A percentile compares a stretch with the other conserved stretches of the same genome.
Evolutionary conservation across 2,113 vertebrate species (phyloP).

Genomic region (Scomber japonicus): DNA sequence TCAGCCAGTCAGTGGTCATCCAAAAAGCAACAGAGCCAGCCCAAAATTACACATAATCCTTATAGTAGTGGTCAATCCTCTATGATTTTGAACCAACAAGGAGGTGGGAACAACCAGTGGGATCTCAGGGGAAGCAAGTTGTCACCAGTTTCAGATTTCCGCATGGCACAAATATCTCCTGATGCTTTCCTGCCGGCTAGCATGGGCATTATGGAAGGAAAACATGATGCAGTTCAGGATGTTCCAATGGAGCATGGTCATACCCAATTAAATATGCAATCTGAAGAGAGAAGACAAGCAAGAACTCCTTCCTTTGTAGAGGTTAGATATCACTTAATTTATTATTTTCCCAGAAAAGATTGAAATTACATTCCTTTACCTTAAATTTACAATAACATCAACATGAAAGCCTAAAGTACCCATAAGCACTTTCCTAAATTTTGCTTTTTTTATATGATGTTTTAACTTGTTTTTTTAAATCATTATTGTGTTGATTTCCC

Average conservation of each 20-base stretch:
- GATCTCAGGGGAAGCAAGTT: conserved; percentile 8
- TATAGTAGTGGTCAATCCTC: conserved; percentile 2
- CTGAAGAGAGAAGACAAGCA: conserved; percentile 3
- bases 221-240: conserved; percentile 4
- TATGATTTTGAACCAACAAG: conserved; percentile 21
- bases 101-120: conserved; percentile 28
- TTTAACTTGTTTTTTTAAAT: background rate
- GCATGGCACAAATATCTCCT: conserved; percentile 24
- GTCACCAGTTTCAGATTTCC: conserved; percentile 5
- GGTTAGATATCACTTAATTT: conserved; percentile 44
- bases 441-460: background rate
- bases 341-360: no score
- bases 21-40: conserved; percentile 13
- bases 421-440: background rate
- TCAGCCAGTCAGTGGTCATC: conserved; percentile 38
- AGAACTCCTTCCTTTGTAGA: conserved; percentile 12
- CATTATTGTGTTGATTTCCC: background rate
- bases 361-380: no score
- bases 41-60: conserved; percentile 6
- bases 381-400: no score
- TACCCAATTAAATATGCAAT: conserved; percentile 18
- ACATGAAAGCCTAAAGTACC: no score
- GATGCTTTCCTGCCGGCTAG: conserved; percentile 33
- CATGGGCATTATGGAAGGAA: conserved; percentile 48
- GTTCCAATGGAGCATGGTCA: conserved; percentile 71